These are phyloP conservation scores for Myiozetetes cayanensis DNA, from an alignment of 2,113 vertebrate genomes.

Conservation along the genomic window DNA sequence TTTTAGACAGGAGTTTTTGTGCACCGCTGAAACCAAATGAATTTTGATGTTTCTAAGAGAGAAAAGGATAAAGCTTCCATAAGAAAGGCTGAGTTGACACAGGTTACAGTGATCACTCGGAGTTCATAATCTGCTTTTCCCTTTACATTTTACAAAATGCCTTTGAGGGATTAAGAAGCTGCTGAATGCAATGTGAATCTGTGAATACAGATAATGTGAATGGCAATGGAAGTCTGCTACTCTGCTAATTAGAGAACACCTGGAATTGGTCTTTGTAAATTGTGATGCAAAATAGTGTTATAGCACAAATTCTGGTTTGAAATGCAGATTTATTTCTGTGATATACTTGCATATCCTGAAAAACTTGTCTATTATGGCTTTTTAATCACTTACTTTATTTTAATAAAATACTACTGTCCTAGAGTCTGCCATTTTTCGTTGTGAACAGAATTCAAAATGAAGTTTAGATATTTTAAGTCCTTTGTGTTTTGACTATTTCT, in stretches of 20 bases:
- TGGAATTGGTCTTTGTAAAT: not conserved
- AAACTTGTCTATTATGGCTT: not conserved
- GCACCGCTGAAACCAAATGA: not conserved
- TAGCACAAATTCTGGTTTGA: not conserved
- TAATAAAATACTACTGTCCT: not conserved
- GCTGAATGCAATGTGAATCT: not conserved
- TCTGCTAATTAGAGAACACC: not conserved
- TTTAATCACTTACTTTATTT: not conserved
- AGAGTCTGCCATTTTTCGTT: not conserved
- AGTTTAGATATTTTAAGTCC: not conserved
- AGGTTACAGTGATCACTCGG: not conserved
- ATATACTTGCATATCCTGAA: not conserved
- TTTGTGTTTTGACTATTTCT: not conserved
- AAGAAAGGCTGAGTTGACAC: not conserved
- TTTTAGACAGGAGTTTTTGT: not conserved
- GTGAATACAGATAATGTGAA: not conserved
- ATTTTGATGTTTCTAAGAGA: not conserved
- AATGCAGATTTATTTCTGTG: not conserved
- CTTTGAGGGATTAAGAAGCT: not conserved
- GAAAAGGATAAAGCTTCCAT: not conserved
- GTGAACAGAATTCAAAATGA: not conserved
- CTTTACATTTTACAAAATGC: not conserved
- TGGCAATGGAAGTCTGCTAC: not conserved
- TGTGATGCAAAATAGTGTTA: not conserved
- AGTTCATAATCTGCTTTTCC: conserved; percentile 2